phyloP scores from a whole-genome alignment of 2,888 invertebrate species.

The Nephrotoma flavescens region DNA sequence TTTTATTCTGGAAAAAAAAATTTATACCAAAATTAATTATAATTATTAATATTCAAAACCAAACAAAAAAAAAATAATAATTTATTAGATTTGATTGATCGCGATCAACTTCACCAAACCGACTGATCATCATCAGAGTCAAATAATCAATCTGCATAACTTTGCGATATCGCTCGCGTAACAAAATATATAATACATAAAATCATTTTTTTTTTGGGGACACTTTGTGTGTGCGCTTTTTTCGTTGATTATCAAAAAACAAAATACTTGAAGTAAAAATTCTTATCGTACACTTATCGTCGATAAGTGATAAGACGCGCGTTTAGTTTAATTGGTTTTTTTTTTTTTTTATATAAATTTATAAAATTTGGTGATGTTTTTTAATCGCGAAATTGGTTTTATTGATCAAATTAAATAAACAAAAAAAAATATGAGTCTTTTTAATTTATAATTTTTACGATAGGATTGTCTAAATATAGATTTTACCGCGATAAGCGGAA shows the following conservation, averaged over 20 bases:
- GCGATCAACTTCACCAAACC: neutral
- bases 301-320: neutral
- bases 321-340: neutral
- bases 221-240: neutral
- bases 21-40: neutral
- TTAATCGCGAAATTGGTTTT: neutral
- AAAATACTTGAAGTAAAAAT: neutral
- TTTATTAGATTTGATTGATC: neutral
- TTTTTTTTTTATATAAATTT: neutral
- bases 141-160: conserved; percentile 1
- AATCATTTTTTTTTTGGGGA: neutral
- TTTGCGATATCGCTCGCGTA: neutral
- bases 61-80: neutral
- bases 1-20: neutral
- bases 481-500: neutral
- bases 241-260: neutral
- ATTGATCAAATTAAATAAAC: neutral
- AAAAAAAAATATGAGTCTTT: no score
- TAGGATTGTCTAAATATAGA: neutral
- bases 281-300: neutral
- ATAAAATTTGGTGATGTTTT: neutral
- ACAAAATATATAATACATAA: neutral
- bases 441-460: neutral
- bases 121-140: neutral
- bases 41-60: neutral